Evolutionary conservation across 2,113 vertebrate genomes (phyloP).

Genomic region (Mixornis gularis): DNA sequence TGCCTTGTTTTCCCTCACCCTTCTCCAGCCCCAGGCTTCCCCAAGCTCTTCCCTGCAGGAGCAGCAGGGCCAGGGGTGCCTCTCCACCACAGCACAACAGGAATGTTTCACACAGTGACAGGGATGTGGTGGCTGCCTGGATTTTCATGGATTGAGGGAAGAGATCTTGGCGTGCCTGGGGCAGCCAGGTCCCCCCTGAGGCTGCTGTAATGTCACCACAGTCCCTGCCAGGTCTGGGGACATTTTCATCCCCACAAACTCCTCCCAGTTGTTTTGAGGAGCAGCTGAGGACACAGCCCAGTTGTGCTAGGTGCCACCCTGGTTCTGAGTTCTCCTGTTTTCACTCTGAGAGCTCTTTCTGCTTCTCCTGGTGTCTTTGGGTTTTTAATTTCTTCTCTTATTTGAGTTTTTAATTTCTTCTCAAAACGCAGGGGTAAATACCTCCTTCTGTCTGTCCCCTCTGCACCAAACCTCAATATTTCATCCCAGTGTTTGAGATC

Average conservation of each 20-base stretch:
- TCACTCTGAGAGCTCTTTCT: background rate
- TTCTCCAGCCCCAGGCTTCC: background rate
- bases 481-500: background rate
- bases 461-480: background rate
- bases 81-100: rapidly evolving
- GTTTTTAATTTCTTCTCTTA: background rate
- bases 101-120: background rate
- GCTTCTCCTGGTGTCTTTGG: background rate
- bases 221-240: background rate
- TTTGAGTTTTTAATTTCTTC: background rate
- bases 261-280: background rate
- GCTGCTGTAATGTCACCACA: background rate
- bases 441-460: background rate
- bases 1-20: background rate
- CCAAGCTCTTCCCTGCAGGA: background rate
- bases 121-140: background rate
- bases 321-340: background rate
- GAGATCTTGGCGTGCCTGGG: rapidly evolving
- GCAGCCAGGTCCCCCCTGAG: background rate
- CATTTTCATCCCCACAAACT: background rate
- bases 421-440: background rate
- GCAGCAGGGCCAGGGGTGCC: background rate
- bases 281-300: background rate
- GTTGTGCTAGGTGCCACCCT: background rate
- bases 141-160: background rate